phyloP scores from a whole-genome alignment of 2,888 invertebrate species.

The Eurois occulta region DNA sequence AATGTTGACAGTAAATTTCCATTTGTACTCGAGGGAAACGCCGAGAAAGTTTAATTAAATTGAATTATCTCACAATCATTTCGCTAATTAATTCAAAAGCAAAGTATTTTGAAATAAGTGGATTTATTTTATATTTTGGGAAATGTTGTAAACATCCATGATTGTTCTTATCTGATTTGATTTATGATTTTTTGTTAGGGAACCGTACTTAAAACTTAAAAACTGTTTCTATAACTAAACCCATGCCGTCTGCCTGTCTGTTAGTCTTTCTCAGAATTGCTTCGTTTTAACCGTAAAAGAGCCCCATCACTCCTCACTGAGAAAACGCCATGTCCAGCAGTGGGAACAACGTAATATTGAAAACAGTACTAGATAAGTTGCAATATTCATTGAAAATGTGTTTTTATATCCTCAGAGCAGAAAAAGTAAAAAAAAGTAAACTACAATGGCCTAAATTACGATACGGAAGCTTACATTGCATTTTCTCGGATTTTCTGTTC shows the following conservation, averaged over 20 bases:
- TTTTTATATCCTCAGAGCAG: not conserved
- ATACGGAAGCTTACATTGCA: not conserved
- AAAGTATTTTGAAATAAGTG: conserved; percentile 33
- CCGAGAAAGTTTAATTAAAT: conserved; percentile 61
- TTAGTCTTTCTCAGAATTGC: not conserved
- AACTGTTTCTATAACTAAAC: not conserved
- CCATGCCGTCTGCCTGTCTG: not conserved
- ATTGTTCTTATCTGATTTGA: conserved; percentile 13
- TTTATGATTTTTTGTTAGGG: not conserved
- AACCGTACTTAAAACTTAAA: not conserved
- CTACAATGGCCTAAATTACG: not conserved
- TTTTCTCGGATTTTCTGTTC: conserved; percentile 1
- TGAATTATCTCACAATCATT: conserved; percentile 58
- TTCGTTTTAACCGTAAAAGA: not conserved
- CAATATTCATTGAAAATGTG: not conserved
- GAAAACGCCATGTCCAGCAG: not conserved
- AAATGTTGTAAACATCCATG: conserved; percentile 3
- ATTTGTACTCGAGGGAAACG: conserved; percentile 49
- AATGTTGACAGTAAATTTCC: conserved; percentile 55
- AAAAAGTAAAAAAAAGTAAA: not conserved
- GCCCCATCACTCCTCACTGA: not conserved
- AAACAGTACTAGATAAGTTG: not conserved
- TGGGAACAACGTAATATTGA: not conserved
- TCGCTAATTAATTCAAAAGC: conserved; percentile 55
- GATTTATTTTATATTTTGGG: conserved; percentile 34